These are phyloP conservation scores for Samia ricini DNA, from an alignment of 1,140 invertebrate genomes.

Conservation along the genomic window DNA sequence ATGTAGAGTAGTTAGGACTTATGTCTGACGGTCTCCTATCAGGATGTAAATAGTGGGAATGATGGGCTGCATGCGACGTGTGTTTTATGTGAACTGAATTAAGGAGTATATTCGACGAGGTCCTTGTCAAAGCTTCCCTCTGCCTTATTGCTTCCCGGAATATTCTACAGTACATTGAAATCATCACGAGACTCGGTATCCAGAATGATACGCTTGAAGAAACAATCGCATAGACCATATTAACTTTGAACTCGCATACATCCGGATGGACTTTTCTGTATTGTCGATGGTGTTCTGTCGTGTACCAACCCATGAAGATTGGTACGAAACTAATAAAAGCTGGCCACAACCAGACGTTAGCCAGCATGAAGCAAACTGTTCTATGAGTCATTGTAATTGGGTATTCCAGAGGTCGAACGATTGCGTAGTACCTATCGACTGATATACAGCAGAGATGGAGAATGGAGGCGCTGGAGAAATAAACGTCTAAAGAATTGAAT, in stretches of 20 bases:
- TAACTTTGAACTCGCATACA: slow-evolving; percentile 92
- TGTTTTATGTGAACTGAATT: slow-evolving; percentile 90
- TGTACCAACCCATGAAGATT: slow-evolving; percentile 96
- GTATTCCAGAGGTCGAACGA: slow-evolving; percentile 92
- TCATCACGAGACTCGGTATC: slow-evolving; percentile 96
- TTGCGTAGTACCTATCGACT: slow-evolving; percentile 95
- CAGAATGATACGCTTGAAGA: slow-evolving; percentile 96
- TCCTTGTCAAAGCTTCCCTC: slow-evolving; percentile 88
- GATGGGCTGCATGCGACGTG: slow-evolving; percentile 82
- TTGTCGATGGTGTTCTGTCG: slow-evolving; percentile 86
- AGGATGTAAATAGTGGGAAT: slow-evolving; percentile 84
- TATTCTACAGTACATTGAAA: slow-evolving; percentile 94
- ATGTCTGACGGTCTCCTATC: slow-evolving; percentile 78
- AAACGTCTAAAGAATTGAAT: slow-evolving; percentile 96
- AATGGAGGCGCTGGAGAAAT: slow-evolving; percentile 96
- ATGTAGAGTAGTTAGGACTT: slow-evolving; percentile 80
- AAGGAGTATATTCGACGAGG: slow-evolving; percentile 88
- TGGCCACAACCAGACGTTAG: slow-evolving; percentile 93
- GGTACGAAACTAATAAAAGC: slow-evolving; percentile 96
- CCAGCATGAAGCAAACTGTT: slow-evolving; percentile 89
- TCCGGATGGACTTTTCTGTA: slow-evolving; percentile 84
- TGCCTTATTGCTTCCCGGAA: slow-evolving; percentile 94
- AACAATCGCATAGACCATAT: slow-evolving; percentile 92
- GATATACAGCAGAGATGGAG: slow-evolving; percentile 96
- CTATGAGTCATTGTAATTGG: slow-evolving; percentile 91